Evolutionary conservation across 2,888 invertebrate genomes (phyloP).

Genomic region (Latrodectus hesperus): DNA sequence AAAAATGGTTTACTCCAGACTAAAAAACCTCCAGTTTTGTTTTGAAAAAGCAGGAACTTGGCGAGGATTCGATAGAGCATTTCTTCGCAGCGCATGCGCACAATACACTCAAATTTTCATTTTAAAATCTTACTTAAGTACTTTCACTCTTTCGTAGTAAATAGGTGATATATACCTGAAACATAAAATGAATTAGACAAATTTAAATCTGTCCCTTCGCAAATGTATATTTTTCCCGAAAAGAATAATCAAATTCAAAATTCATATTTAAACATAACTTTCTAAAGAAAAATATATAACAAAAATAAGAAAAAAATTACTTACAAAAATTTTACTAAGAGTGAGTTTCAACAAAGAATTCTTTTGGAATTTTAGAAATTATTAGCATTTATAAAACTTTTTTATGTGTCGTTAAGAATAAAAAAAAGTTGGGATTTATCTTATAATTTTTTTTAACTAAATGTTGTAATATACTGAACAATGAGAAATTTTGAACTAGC

Average conservation of each 20-base stretch:
- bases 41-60: no score
- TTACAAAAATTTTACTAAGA: no score
- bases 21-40: no score
- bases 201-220: not conserved
- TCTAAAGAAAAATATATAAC: not conserved
- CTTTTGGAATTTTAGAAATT: no score
- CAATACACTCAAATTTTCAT: conserved; percentile 18
- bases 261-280: not conserved
- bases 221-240: not conserved
- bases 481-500: no score
- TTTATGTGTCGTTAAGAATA: no score
- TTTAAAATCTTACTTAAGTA: conserved; percentile 84
- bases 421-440: no score
- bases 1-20: no score
- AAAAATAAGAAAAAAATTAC: not conserved
- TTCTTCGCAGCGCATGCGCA: conserved; percentile 39
- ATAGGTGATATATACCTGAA: conserved; percentile 83
- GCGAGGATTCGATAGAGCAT: not conserved
- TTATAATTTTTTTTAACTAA: no score
- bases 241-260: not conserved
- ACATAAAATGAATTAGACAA: conserved; percentile 73
- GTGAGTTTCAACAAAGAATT: no score
- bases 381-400: no score
- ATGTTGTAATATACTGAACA: no score
- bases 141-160: conserved; percentile 89